A percentile compares a stretch with the other conserved stretches of the same genome.
phyloP scores from a whole-genome alignment of 2,888 invertebrate species.

The Hirtodrosophila alboralis region DNA sequence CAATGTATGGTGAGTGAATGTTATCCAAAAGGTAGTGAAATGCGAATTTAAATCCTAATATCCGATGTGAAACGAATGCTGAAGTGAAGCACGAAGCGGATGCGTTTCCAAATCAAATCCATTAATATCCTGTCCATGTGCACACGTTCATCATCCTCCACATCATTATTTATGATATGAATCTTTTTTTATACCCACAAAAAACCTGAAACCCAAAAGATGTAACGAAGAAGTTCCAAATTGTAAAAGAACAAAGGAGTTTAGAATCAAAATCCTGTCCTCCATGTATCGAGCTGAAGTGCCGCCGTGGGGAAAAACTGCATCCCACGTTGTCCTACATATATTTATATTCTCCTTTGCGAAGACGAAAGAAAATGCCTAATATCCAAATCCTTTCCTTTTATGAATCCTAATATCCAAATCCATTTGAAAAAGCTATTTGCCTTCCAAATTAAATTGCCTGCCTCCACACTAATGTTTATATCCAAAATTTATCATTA shows the following conservation, averaged over 20 bases:
- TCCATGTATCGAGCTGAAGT: slow-evolving; percentile 33
- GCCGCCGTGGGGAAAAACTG: slow-evolving; percentile 53
- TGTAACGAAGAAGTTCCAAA: slow-evolving; percentile 44
- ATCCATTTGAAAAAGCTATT: slow-evolving; percentile 39
- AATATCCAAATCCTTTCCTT: slow-evolving; percentile 51
- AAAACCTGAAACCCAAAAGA: slow-evolving; percentile 38
- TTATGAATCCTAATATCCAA: slow-evolving; percentile 52
- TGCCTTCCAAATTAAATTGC: slow-evolving; percentile 49
- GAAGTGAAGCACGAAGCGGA: slow-evolving; percentile 55
- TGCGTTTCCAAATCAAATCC: slow-evolving; percentile 56
- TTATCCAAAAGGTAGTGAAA: slow-evolving; percentile 47
- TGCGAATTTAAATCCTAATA: slow-evolving; percentile 53
- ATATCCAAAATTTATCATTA: slow-evolving; percentile 54
- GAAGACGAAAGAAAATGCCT: slow-evolving; percentile 50
- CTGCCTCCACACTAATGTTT: slow-evolving; percentile 65
- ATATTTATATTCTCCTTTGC: slow-evolving; percentile 24
- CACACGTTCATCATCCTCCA: slow-evolving; percentile 46
- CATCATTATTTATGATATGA: slow-evolving; percentile 16
- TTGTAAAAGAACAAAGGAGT: slow-evolving; percentile 37
- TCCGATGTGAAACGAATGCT: slow-evolving; percentile 50
- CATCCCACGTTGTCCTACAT: slow-evolving; percentile 70
- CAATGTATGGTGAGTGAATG: slow-evolving; percentile 48
- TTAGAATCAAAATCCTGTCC: slow-evolving; percentile 31
- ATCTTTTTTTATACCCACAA: slow-evolving; percentile 32
- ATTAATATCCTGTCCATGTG: slow-evolving; percentile 55